These are phyloP conservation scores for Mythimna lalbum DNA, from an alignment of 2,888 invertebrate species.

Conservation along the genomic window DNA sequence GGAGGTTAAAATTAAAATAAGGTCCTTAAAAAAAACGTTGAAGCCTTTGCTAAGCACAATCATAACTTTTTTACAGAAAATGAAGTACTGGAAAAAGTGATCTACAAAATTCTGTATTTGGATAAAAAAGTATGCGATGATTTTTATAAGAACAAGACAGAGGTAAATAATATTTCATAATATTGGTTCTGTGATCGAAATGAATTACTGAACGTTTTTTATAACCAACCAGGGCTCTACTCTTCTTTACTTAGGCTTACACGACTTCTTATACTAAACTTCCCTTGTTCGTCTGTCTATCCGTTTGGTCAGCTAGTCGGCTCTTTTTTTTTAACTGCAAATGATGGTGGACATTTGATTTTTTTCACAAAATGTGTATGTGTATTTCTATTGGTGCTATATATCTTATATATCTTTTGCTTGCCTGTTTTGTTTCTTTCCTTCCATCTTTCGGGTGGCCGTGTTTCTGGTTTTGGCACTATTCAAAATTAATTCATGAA, in stretches of 20 bases:
- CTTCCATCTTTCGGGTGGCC: no score
- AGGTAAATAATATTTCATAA: constrained; percentile 50
- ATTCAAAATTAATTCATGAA: no score
- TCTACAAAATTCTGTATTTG: constrained; percentile 60
- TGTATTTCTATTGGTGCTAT: no score
- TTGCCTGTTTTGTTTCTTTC: no score
- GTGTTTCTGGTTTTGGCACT: no score
- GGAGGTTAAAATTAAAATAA: no score
- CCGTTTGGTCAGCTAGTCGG: background rate
- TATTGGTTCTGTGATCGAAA: background rate
- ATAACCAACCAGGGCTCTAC: background rate
- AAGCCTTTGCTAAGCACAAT: background rate
- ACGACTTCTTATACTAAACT: no score
- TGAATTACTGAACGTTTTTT: background rate
- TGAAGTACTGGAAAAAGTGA: constrained; percentile 60
- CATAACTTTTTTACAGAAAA: constrained; percentile 69
- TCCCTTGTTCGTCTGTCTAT: background rate
- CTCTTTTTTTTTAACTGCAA: no score
- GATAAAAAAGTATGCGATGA: constrained; percentile 54
- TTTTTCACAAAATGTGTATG: no score
- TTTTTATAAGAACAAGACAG: constrained; percentile 57
- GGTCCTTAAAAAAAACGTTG: background rate
- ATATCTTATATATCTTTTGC: no score
- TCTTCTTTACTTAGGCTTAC: no score
- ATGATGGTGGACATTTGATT: no score